Evolutionary conservation across 2,113 vertebrate genomes (phyloP).

Genomic region (Apaloderma vittatum): DNA sequence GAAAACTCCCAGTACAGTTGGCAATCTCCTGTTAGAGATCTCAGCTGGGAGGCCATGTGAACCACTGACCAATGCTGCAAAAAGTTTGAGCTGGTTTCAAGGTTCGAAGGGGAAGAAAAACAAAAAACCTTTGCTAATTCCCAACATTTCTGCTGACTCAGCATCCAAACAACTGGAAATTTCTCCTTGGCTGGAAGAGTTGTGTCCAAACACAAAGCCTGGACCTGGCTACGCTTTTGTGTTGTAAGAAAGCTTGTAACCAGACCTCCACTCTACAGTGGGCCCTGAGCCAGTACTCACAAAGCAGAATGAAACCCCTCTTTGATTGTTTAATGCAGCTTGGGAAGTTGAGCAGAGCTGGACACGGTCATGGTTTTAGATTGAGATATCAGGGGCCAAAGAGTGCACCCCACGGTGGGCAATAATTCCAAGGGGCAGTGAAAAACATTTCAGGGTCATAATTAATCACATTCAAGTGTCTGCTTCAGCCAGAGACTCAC

Average conservation of each 20-base stretch:
- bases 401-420: neutral
- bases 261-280: neutral
- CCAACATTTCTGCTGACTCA: conserved; percentile 36
- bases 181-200: conserved; percentile 4
- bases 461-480: neutral
- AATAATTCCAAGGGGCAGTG: neutral
- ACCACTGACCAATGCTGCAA: neutral
- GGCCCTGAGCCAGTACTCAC: conserved; percentile 10
- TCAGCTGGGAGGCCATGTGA: conserved; percentile 6
- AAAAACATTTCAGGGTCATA: neutral
- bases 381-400: neutral
- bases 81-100: neutral
- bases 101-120: neutral
- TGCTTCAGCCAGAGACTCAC: neutral
- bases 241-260: conserved; percentile 8
- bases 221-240: conserved; percentile 2
- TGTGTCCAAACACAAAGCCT: conserved; percentile 25
- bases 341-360: neutral
- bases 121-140: neutral
- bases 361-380: neutral
- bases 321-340: conserved; percentile 17
- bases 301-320: conserved; percentile 37
- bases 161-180: conserved; percentile 42
- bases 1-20: conserved; percentile 5
- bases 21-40: neutral